These are phyloP conservation scores for Lateolabrax maculatus DNA, from an alignment of 2,797 vertebrate genomes.

Conservation along the genomic window DNA sequence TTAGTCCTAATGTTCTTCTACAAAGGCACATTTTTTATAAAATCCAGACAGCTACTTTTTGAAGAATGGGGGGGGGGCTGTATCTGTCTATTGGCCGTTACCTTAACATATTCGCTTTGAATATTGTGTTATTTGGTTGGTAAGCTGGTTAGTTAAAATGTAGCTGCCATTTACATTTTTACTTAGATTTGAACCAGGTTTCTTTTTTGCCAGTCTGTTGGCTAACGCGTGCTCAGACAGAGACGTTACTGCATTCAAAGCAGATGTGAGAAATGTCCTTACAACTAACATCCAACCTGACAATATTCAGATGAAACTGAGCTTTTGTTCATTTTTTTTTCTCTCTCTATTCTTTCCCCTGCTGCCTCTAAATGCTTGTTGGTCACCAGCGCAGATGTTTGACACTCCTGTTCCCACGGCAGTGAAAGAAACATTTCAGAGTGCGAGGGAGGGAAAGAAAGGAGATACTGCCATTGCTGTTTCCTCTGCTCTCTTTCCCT, in stretches of 20 bases:
- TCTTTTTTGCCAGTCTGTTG: background rate
- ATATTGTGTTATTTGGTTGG: background rate
- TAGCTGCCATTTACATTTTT: no score
- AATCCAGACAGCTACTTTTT: background rate
- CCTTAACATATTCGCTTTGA: background rate
- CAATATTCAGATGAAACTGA: background rate
- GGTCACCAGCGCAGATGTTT: constrained; percentile 67
- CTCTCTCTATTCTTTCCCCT: background rate
- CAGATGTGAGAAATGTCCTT: constrained; percentile 8
- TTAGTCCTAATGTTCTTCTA: no score
- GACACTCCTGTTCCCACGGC: constrained; percentile 60
- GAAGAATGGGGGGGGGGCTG: no score
- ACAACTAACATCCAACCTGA: background rate
- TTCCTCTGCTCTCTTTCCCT: constrained; percentile 45
- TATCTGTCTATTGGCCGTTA: background rate
- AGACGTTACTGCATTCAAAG: background rate
- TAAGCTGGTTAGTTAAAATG: background rate
- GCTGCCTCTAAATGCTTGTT: constrained; percentile 13
- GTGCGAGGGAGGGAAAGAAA: constrained; percentile 13
- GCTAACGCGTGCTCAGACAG: background rate
- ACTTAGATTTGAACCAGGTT: background rate
- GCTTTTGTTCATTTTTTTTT: background rate
- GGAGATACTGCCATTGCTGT: constrained; percentile 23
- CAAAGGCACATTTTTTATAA: no score
- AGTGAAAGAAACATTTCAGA: constrained; percentile 41